phyloP scores from a whole-genome alignment of 2,113 vertebrate species.

The Sinocyclocheilus grahami region DNA sequence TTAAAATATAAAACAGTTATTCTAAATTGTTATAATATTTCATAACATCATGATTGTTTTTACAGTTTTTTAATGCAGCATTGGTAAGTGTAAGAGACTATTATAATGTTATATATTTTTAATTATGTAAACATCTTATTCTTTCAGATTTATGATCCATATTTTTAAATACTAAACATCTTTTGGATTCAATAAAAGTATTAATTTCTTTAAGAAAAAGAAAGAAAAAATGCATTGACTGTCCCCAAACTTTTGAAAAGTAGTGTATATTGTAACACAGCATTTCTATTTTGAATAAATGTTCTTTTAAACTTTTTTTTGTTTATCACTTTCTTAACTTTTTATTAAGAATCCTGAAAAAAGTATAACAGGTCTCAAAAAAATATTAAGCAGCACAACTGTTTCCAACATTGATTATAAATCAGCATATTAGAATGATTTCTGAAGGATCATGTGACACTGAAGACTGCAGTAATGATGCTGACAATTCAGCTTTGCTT shows the following conservation, averaged over 20 bases:
- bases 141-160: no score
- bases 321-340: background rate
- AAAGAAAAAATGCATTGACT: no score
- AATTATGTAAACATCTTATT: no score
- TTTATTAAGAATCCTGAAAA: background rate
- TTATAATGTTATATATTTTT: no score
- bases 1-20: no score
- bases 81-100: no score
- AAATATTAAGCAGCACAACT: background rate
- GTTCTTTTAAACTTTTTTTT: background rate
- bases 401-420: background rate
- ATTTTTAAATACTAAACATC: no score
- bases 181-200: no score
- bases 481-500: background rate
- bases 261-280: background rate
- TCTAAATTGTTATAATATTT: no score
- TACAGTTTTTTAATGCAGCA: no score
- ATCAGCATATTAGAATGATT: background rate
- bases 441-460: background rate
- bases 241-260: background rate
- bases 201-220: no score
- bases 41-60: no score
- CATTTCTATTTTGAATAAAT: background rate
- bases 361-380: background rate
- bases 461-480: background rate